Percentiles rank a stretch among this genome's conserved stretches.
Conservation (phyloP, 2,888 invertebrate genomes). For the Plagiodera versicolora region DNA sequence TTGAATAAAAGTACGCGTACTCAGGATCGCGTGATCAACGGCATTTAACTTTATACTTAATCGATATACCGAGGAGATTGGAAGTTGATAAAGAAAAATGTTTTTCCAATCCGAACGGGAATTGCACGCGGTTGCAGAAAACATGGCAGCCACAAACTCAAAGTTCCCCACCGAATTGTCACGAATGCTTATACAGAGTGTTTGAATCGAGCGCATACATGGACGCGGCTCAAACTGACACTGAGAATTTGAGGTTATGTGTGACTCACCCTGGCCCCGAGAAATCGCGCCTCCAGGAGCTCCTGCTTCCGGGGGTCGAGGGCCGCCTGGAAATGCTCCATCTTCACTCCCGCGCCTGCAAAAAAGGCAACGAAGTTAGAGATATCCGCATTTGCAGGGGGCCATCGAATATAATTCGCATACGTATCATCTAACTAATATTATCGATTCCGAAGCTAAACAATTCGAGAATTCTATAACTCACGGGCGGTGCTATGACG, state of each 20-base stretch:
- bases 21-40: background rate
- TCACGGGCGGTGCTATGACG: too few species aligned
- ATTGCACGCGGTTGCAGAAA: background rate
- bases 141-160: background rate
- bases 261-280: conserved; percentile 88
- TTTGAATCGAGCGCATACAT: too few species aligned
- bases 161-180: too few species aligned
- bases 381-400: conserved; percentile 48
- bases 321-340: conserved; percentile 96
- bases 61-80: background rate
- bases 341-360: conserved; percentile 88
- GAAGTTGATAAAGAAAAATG: conserved; percentile 4
- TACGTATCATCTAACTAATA: too few species aligned
- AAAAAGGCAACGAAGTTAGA: conserved; percentile 51
- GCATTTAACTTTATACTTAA: background rate
- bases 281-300: conserved; percentile 96
- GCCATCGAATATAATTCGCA: conserved; percentile 28
- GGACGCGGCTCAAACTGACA: too few species aligned
- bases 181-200: too few species aligned
- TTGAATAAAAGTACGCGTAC: background rate
- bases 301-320: conserved; percentile 99
- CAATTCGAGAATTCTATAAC: too few species aligned
- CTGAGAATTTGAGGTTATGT: background rate
- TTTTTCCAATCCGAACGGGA: conserved; percentile 5
- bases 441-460: too few species aligned